These are phyloP conservation scores for Notolabrus celidotus DNA, from an alignment of 2,797 vertebrate genomes.

Conservation along the genomic window DNA sequence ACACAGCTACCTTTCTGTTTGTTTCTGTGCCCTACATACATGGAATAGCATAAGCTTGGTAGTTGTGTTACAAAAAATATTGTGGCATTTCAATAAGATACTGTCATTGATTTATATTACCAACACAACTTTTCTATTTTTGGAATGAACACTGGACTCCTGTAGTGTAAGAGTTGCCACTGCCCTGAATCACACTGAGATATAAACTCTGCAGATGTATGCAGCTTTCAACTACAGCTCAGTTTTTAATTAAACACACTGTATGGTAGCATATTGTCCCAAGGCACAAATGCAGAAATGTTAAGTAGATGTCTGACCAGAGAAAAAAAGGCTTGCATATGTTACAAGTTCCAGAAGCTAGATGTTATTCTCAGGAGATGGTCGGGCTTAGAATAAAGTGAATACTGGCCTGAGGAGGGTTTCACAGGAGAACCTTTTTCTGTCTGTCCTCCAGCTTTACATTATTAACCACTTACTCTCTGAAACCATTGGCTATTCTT, in stretches of 20 bases:
- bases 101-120: not conserved
- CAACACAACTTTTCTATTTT: not conserved
- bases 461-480: constrained; percentile 1
- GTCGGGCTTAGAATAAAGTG: not conserved
- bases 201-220: not conserved
- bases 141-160: not conserved
- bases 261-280: not conserved
- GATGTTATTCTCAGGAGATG: not conserved
- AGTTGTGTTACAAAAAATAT: constrained; percentile 37
- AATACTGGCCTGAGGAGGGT: not conserved
- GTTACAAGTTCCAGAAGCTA: not conserved
- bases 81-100: too few relatives aligned
- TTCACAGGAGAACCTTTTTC: not conserved
- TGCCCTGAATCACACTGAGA: not conserved
- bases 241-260: constrained; percentile 8
- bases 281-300: constrained; percentile 7
- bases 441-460: not conserved
- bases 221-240: not conserved
- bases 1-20: constrained; percentile 30
- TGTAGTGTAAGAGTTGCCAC: not conserved
- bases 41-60: not conserved
- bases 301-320: constrained; percentile 9
- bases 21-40: constrained; percentile 36
- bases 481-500: too few relatives aligned
- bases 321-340: not conserved